phyloP scores from a whole-genome alignment of 2,797 vertebrate genomes.

The Scolopax bukidnonensis region DNA sequence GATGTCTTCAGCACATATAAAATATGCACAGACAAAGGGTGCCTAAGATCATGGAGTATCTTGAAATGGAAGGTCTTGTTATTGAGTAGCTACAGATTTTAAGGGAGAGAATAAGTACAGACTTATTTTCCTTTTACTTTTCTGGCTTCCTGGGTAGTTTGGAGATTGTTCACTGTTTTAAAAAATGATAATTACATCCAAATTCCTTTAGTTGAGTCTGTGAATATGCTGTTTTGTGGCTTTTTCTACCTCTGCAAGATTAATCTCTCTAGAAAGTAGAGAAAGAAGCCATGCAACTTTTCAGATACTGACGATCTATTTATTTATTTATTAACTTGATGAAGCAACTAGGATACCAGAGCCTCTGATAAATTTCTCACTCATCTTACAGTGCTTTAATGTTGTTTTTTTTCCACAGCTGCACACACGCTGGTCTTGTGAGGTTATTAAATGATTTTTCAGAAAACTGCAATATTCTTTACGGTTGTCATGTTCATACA shows the following conservation, averaged over 20 bases:
- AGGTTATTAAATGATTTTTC: background rate
- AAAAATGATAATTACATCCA: background rate
- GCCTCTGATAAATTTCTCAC: background rate
- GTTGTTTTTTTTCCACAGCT: background rate
- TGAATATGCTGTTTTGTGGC: background rate
- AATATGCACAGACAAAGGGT: background rate
- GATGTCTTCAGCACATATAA: background rate
- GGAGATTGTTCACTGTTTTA: background rate
- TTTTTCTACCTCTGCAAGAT: background rate
- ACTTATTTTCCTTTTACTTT: background rate
- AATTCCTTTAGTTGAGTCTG: background rate
- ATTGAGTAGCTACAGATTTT: background rate
- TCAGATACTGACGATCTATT: background rate
- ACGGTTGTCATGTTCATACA: background rate
- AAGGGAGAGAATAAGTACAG: background rate
- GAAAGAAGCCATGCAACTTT: background rate
- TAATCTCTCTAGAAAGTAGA: background rate
- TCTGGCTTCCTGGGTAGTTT: background rate
- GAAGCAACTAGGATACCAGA: background rate
- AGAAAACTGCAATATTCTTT: background rate
- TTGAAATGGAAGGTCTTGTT: background rate
- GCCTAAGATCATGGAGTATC: background rate
- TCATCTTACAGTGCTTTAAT: background rate
- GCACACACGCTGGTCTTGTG: background rate
- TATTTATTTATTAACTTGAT: slow-evolving; percentile 18